Percentiles rank a stretch among this genome's conserved stretches.
Conservation (phyloP, 2,113 vertebrate genomes). For the Catagonus wagneri region DNA sequence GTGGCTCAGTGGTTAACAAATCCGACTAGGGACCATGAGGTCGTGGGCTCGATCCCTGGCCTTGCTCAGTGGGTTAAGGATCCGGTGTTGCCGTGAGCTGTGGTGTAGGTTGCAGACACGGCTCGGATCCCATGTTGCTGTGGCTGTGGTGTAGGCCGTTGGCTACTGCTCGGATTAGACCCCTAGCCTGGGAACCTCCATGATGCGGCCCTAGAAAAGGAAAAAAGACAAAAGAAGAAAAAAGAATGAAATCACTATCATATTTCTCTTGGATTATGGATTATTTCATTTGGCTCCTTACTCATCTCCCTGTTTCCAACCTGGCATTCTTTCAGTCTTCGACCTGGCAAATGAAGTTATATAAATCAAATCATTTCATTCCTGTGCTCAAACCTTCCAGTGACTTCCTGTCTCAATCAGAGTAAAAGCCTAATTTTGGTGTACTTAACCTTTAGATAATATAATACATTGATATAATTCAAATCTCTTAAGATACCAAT, state of each 20-base stretch:
- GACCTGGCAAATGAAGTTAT: neutral
- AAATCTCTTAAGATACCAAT: constrained; percentile 23
- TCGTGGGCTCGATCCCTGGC: too few relatives aligned
- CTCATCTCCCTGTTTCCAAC: neutral
- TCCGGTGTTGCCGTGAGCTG: too few relatives aligned
- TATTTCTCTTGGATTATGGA: neutral
- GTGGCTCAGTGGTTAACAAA: too few relatives aligned
- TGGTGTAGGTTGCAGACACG: too few relatives aligned
- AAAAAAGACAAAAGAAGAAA: too few relatives aligned
- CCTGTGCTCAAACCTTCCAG: neutral
- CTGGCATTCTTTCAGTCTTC: neutral
- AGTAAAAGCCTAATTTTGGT: constrained; percentile 57
- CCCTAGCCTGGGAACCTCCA: too few relatives aligned
- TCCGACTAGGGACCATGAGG: too few relatives aligned
- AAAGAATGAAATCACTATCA: neutral
- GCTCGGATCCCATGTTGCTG: too few relatives aligned
- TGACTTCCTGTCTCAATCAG: constrained; percentile 43
- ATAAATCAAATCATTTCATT: neutral
- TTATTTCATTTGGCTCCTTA: neutral
- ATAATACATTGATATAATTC: constrained; percentile 20
- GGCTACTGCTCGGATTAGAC: too few relatives aligned
- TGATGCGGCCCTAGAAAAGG: too few relatives aligned
- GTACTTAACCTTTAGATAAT: constrained; percentile 53
- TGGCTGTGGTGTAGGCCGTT: too few relatives aligned
- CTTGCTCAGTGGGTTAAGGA: too few relatives aligned